Conservation (phyloP, 2,888 invertebrate genomes). For the Pristionchus japonicus region DNA sequence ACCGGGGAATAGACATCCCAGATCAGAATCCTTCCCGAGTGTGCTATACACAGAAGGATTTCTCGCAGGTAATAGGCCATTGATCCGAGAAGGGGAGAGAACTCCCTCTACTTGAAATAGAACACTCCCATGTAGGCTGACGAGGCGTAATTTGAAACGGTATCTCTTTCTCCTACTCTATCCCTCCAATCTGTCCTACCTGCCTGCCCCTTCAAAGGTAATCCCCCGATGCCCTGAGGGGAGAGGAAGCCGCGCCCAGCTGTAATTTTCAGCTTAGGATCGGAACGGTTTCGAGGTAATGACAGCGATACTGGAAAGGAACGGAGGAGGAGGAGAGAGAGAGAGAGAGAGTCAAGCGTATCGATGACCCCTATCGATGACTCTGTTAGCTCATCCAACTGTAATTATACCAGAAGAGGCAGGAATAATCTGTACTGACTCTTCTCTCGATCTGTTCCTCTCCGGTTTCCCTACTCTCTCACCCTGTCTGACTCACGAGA, state of each 20-base stretch:
- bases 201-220: conserved; percentile 39
- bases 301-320: not conserved
- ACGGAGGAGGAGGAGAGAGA: not conserved
- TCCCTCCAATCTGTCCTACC: conserved; percentile 9
- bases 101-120: not conserved
- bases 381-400: conserved; percentile 39
- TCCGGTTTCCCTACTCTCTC: too few species aligned
- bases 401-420: not conserved
- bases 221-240: conserved; percentile 29
- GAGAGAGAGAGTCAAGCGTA: not conserved
- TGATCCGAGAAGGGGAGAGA: conserved; percentile 5
- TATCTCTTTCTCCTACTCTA: not conserved
- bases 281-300: not conserved
- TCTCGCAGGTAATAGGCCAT: not conserved
- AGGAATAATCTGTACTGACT: conserved; percentile 15
- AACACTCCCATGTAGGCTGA: conserved; percentile 23
- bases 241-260: not conserved
- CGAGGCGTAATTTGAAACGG: conserved; percentile 34
- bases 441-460: not conserved
- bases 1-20: not conserved
- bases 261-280: conserved; percentile 27
- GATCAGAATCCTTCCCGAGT: too few species aligned
- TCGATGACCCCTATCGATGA: conserved; percentile 37
- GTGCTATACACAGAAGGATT: not conserved
- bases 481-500: too few species aligned